These are phyloP conservation scores for Forbesichthys papilliferus DNA, from an alignment of 2,113 vertebrate genomes.

Conservation along the genomic window DNA sequence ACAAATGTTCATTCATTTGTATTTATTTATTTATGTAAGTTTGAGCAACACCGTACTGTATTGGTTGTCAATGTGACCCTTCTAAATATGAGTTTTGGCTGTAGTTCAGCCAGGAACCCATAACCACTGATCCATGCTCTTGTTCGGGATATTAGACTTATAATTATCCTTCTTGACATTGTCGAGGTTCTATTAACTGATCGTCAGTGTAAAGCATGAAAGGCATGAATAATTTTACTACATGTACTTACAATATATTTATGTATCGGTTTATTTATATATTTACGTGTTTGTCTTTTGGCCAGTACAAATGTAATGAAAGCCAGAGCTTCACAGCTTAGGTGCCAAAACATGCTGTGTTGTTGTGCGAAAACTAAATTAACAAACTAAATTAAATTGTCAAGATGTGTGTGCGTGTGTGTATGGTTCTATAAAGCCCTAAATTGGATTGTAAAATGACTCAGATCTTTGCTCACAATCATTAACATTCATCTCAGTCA, in stretches of 20 bases:
- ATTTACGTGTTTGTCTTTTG: background rate
- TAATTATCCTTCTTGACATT: slow-evolving; percentile 19
- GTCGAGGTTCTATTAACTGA: background rate
- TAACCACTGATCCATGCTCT: slow-evolving; percentile 25
- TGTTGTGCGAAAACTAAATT: background rate
- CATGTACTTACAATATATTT: background rate
- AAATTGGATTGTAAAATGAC: too few species aligned
- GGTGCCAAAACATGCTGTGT: background rate
- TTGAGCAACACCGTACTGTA: background rate
- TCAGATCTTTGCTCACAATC: too few species aligned
- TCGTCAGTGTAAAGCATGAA: slow-evolving; percentile 16
- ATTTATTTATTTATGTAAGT: background rate
- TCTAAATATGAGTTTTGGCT: slow-evolving; percentile 6
- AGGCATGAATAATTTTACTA: slow-evolving; percentile 10
- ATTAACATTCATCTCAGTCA: too few species aligned
- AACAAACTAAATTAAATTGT: background rate
- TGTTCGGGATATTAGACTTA: slow-evolving; percentile 26
- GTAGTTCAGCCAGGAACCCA: slow-evolving; percentile 21
- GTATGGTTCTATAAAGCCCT: too few species aligned
- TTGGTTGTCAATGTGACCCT: slow-evolving; percentile 17
- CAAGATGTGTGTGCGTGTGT: too few species aligned
- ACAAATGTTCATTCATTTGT: background rate
- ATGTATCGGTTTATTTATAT: background rate
- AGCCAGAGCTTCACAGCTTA: background rate
- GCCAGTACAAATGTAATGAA: background rate